These are phyloP conservation scores for Sabellastarte sp. DNA, from an alignment of 2,888 invertebrate genomes.

Conservation along the genomic window DNA sequence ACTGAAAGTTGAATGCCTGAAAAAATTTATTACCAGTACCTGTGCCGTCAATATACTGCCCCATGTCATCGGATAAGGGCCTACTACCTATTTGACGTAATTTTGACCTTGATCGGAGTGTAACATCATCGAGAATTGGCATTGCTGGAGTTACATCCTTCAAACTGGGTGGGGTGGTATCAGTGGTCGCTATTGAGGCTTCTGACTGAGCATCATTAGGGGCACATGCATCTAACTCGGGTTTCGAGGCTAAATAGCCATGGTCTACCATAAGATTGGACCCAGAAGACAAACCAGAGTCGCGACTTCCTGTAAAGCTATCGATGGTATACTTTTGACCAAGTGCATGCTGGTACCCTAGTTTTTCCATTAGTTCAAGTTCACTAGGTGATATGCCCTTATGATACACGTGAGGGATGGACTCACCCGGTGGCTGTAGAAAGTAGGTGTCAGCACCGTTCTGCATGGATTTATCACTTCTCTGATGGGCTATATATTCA, in stretches of 20 bases:
- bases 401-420: no score
- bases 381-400: no score
- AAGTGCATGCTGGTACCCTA: not conserved
- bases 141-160: slow-evolving; percentile 61
- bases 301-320: no score
- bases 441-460: not conserved
- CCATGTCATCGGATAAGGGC: slow-evolving; percentile 34
- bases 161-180: not conserved
- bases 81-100: slow-evolving; percentile 43
- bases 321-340: no score
- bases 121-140: slow-evolving; percentile 66
- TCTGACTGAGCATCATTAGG: not conserved
- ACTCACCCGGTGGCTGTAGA: not conserved
- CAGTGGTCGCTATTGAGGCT: not conserved
- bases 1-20: no score
- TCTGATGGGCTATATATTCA: slow-evolving; percentile 1
- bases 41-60: slow-evolving; percentile 25
- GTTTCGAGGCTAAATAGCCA: not conserved
- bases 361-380: no score
- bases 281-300: no score
- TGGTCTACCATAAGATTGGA: not conserved
- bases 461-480: not conserved
- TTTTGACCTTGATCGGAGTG: slow-evolving; percentile 63
- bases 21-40: no score
- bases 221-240: not conserved